These are phyloP conservation scores for Homarus gammarus DNA, from an alignment of 2,888 invertebrate genomes.

Conservation along the genomic window DNA sequence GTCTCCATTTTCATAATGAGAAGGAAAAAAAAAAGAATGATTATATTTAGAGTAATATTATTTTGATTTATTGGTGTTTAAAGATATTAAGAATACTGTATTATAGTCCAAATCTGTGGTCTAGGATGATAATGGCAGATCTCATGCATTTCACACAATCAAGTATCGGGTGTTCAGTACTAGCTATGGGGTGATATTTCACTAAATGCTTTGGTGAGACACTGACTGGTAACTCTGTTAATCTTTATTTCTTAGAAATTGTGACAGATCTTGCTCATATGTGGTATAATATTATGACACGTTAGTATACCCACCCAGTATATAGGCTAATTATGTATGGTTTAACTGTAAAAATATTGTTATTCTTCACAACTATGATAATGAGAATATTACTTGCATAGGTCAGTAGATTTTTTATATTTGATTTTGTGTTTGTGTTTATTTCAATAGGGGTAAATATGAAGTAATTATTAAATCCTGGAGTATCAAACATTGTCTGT, in stretches of 20 bases:
- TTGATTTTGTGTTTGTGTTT: neutral
- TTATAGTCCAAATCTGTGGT: slow-evolving; percentile 18
- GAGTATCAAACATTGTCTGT: neutral
- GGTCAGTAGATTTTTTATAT: slow-evolving; percentile 5
- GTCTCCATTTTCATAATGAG: slow-evolving; percentile 9
- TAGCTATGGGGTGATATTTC: slow-evolving; percentile 1
- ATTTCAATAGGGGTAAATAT: neutral
- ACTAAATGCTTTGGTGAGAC: slow-evolving; percentile 6
- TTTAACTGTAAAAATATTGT: slow-evolving; percentile 7
- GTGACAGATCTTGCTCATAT: slow-evolving; percentile 18
- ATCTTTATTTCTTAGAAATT: neutral
- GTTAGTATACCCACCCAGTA: slow-evolving; percentile 4
- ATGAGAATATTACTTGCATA: neutral
- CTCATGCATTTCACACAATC: slow-evolving; percentile 23
- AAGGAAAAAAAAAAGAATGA: slow-evolving; percentile 4
- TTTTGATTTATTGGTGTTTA: slow-evolving; percentile 30
- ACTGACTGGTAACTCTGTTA: slow-evolving; percentile 22
- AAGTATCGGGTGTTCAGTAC: slow-evolving; percentile 16
- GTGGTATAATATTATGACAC: neutral
- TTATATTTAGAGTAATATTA: slow-evolving; percentile 9
- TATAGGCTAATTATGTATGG: slow-evolving; percentile 6
- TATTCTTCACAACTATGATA: neutral
- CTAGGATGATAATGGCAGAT: slow-evolving; percentile 19
- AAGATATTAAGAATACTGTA: neutral
- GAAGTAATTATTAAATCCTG: neutral